Evolutionary conservation across 2,888 invertebrate species (phyloP).

Genomic region (Dendrolimus houi): DNA sequence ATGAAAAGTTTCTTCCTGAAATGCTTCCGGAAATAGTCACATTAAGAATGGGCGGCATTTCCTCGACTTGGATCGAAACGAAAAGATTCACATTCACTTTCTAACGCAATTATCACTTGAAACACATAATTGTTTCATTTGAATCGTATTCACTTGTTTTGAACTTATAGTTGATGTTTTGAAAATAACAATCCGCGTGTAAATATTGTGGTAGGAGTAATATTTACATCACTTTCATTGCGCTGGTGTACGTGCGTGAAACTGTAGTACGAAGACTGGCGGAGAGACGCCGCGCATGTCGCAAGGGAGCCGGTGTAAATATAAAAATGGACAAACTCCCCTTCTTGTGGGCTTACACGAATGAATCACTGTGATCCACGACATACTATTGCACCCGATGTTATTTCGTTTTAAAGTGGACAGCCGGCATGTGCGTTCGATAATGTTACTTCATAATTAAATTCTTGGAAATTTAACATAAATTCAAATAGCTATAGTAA

Average conservation of each 20-base stretch:
- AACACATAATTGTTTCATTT: conserved; percentile 35
- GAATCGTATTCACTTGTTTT: conserved; percentile 34
- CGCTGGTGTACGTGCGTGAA: conserved; percentile 70
- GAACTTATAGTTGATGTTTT: conserved; percentile 37
- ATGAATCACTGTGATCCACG: conserved; percentile 67
- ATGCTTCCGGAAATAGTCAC: conserved; percentile 69
- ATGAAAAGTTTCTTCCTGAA: conserved; percentile 70
- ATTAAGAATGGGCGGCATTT: conserved; percentile 59
- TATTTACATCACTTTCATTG: conserved; percentile 68
- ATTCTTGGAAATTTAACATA: too few relatives aligned
- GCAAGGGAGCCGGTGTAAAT: conserved; percentile 70
- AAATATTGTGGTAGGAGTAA: conserved; percentile 66
- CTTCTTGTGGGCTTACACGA: conserved; percentile 65
- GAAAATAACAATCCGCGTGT: conserved; percentile 58
- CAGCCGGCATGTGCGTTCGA: too few relatives aligned
- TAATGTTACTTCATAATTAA: too few relatives aligned
- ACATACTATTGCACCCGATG: conserved; percentile 36
- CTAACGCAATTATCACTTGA: conserved; percentile 43
- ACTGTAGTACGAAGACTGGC: conserved; percentile 70
- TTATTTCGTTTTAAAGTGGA: too few relatives aligned
- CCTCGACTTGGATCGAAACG: conserved; percentile 66
- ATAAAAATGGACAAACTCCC: conserved; percentile 75
- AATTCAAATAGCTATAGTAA: conserved; percentile 19
- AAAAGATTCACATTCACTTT: conserved; percentile 49
- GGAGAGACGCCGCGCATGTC: conserved; percentile 72